Evolutionary conservation across 2,113 vertebrate genomes (phyloP).

Genomic region (Nothoprocta pentlandii): DNA sequence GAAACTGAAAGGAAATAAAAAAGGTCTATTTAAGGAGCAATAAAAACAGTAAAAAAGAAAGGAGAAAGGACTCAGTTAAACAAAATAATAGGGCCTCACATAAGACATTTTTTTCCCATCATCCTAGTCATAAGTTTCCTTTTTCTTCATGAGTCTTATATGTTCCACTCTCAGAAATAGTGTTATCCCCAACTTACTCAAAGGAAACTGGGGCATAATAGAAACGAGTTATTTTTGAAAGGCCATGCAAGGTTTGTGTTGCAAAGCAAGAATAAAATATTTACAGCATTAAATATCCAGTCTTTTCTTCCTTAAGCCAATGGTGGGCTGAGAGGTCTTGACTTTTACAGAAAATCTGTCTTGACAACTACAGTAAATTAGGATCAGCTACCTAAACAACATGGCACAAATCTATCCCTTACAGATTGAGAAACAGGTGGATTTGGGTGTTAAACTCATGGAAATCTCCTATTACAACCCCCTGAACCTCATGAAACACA

Average conservation of each 20-base stretch:
- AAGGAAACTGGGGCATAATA: conserved; percentile 39
- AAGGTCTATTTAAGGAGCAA: conserved; percentile 13
- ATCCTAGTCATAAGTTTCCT: neutral
- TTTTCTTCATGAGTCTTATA: neutral
- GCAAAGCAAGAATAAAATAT: conserved; percentile 58
- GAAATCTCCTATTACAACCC: conserved; percentile 6
- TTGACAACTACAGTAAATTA: conserved; percentile 58
- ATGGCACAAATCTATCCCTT: conserved; percentile 50
- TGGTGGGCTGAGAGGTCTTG: neutral
- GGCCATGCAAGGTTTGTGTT: neutral
- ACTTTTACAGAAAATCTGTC: conserved; percentile 53
- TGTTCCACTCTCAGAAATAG: neutral
- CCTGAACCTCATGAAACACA: neutral
- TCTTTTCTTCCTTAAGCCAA: conserved; percentile 12
- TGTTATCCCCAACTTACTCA: conserved; percentile 33
- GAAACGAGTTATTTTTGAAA: conserved; percentile 25
- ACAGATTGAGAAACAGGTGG: conserved; percentile 18
- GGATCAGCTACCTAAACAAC: conserved; percentile 29
- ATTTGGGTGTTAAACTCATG: conserved; percentile 20
- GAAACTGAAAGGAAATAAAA: conserved; percentile 32
- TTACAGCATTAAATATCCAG: neutral
- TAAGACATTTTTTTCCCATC: neutral
- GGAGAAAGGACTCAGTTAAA: conserved; percentile 32
- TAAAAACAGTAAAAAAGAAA: conserved; percentile 30
- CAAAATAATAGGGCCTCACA: neutral